Evolutionary conservation across 2,113 vertebrate genomes (phyloP).

Genomic region (Stigmatopora nigra): DNA sequence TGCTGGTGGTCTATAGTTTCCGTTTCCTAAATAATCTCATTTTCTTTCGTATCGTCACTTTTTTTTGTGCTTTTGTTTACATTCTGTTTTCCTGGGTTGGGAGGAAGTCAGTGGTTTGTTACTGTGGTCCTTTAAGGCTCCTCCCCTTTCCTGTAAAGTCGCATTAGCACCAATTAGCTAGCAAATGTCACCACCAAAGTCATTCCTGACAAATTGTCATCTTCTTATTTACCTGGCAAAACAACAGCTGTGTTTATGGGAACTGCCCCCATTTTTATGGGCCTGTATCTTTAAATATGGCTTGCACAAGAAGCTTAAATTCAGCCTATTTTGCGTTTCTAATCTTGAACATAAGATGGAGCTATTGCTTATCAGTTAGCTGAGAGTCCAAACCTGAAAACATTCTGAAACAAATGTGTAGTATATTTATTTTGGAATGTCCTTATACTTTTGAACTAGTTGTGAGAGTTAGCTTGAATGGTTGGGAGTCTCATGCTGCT

Average conservation of each 20-base stretch:
- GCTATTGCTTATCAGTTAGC: too few relatives aligned
- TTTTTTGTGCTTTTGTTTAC: constrained; percentile 48
- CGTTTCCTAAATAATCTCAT: constrained; percentile 35
- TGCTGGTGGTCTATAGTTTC: constrained; percentile 49
- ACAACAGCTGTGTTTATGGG: constrained; percentile 50
- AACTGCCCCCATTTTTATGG: too few relatives aligned
- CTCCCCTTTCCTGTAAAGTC: constrained; percentile 68
- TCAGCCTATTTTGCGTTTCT: too few relatives aligned
- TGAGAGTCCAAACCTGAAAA: too few relatives aligned
- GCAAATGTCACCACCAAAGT: constrained; percentile 1
- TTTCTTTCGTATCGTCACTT: constrained; percentile 19
- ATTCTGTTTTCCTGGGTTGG: constrained; percentile 44
- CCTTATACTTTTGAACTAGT: too few relatives aligned
- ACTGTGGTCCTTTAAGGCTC: constrained; percentile 61
- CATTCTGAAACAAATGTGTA: too few relatives aligned
- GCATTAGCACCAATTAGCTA: not conserved
- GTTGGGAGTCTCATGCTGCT: too few relatives aligned
- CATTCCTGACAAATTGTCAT: constrained; percentile 11
- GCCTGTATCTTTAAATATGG: too few relatives aligned
- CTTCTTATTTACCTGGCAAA: constrained; percentile 24
- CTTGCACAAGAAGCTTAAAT: too few relatives aligned
- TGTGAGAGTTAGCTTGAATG: too few relatives aligned
- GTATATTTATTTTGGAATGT: too few relatives aligned
- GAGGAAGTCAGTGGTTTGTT: constrained; percentile 47
- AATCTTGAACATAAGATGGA: too few relatives aligned